Evolutionary conservation across 2,888 invertebrate species (phyloP), one percentile per base, ranked within the genome.

Genomic region (Leptogaster cylindrica): DNA sequence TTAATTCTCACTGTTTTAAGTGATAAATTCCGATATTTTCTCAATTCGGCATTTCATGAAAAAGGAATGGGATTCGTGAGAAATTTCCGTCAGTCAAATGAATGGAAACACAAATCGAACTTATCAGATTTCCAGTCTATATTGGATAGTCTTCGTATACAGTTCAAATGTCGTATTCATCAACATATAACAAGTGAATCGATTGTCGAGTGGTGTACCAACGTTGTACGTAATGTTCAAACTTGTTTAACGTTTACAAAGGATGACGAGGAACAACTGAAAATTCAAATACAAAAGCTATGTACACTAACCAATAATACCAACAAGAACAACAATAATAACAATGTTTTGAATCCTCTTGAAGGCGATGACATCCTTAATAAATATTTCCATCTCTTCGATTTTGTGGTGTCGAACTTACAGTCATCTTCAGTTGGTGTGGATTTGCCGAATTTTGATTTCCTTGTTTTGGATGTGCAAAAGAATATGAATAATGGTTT

Each of bases 1-100:
- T 73, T 81, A 68, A 75, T 81, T 68, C 75, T 81, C 73, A 81
- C 81, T 65, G 77, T 81, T 71, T 73, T 81, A 61, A 81, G 80
- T 73, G 79, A 81, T 72, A 79, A 77, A 72, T 79, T 80, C 74
- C 77, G 81, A 58, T 75, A 77, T 69, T 80, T 79, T 14, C 14
- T 58, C 6, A 58, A 58, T 10, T 25, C 58, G 8, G 58, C 58
- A 7, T 36, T 41, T 14, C 39, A 41, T 7, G 58, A 58, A 12
- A 58, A 58, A 10, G 50, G 58, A 6, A 58, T 41, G 69, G 76
- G 75, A 12, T 74, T 74, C 69, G 75, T 80, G 66, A 76, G 77
- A 65, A 76, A 76, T 70, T 81, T 77, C 71, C 77, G 78, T 8
- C 74, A 75, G 63, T 70, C 72, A 67, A 71, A 36, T 68, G 58